Base-by-base conservation (phyloP, 1,140 invertebrate species). In the Drosophila nebulosa region DNA sequence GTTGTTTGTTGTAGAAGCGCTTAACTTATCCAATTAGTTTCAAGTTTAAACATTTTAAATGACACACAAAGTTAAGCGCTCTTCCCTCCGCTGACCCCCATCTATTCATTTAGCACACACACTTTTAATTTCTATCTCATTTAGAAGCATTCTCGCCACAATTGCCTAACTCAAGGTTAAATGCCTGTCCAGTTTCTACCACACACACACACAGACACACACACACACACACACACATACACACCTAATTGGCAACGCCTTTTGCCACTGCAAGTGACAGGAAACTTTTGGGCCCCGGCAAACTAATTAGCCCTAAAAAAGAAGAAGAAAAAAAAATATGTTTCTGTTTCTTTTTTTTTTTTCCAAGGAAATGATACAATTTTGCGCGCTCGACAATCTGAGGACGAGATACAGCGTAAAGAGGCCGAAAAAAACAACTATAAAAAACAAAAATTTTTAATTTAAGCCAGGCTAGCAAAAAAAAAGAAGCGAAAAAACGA, bases 311-410 rank as follows among this genome's bases (percentile, higher is more conserved):
- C 81, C 81, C 73, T 68, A 85, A 85, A 65, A 58, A 53, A 67
- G 51, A 50, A 73, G 52, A 73, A 64, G 14, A 65, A 27, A 30
- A 27, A 27, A 30, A 30, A 30, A 30, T 30, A 30, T 30, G 27
- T 30, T 30, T n/a, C n/a, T n/a, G n/a, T n/a, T n/a, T n/a, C n/a
- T n/a, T n/a, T 71, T 60, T 83, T 80, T 71, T 81, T 46, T 77
- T 85, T 85, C 74, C 74, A 63, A 86, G 74, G 81, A 85, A 85
- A 86, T 86, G 81, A 80, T 80, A 86, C 80, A 85, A 86, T 85
- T 85, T 85, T 62, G 74, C 77, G 80, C 74, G 60, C 65, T 55
- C 35, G 24, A 74, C 60, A 74, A 74, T 74, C 62, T 32, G 52
- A 27, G 21, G 50, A 27, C 22, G 35, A 6, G 14, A 12, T 16